Base-by-base conservation (phyloP, 23 tunicate species). In the Botrylloides violaceus region DNA sequence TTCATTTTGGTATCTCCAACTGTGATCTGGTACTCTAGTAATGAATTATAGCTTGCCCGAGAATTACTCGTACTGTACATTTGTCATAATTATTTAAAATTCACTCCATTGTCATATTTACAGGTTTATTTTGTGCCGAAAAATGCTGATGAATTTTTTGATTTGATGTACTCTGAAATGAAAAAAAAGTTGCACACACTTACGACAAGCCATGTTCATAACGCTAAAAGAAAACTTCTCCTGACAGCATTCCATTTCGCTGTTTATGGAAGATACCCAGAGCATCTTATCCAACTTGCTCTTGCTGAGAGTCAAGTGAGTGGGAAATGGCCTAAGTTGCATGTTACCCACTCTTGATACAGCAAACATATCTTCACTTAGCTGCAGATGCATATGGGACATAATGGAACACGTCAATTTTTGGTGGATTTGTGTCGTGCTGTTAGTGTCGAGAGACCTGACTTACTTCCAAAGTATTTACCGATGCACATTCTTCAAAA, bases 211-310 rank as follows among this genome's bases (percentile, higher is more conserved):
- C 87, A 83, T 47, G 97, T 90, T 70, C 82, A 83, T 30, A 90
- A 90, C 60, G 90, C 82, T 0, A 75, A 77, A 25, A 76, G 97
- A 18, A 90, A 90, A 58, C 76, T 90, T 9, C 73, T 90, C 25
- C 81, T 90, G 59, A 90, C 97, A 21, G 90, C 97, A 4, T 90
- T 83, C 38, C 97, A 90, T 59, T 90, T 90, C 39, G 87, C 97
- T 1, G 97, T 90, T 23, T 90, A 84, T 43, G 97, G 97, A 12
- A 32, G 97, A 66, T 90, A 90, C 39, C 97, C 97, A 22, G 59
- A 68, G 36, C 71, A 80, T 34, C 74, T 90, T 26, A 71, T 90
- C 15, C 71, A 83, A 34, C 65, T 90, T 15, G 75, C 97, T 29
- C 58, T 90, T 15, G 66, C 71, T 27, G 76, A 85, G 22, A 74